Evolutionary conservation across 1,140 invertebrate species (phyloP).

Genomic region (Philotrypesis tridentata): DNA sequence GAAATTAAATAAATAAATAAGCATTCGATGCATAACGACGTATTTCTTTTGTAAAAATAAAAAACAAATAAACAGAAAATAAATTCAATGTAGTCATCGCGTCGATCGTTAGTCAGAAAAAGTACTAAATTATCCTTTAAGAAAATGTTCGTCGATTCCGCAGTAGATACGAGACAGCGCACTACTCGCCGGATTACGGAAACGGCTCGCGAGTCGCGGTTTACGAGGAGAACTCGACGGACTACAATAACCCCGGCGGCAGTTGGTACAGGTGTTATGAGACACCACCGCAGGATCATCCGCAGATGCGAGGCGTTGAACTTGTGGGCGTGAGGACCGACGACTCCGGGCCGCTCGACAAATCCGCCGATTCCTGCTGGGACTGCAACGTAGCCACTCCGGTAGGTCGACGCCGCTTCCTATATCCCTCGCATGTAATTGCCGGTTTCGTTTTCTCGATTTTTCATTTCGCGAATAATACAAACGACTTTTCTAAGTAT

Average conservation of each 20-base stretch:
- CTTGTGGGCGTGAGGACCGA: background rate
- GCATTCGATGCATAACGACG: too few relatives aligned
- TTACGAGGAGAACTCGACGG: slow-evolving; percentile 69
- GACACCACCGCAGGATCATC: slow-evolving; percentile 66
- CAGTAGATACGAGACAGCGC: slow-evolving; percentile 50
- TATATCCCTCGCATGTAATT: too few relatives aligned
- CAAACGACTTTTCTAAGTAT: too few relatives aligned
- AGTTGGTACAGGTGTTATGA: slow-evolving; percentile 63
- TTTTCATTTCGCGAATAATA: too few relatives aligned
- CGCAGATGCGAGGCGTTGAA: slow-evolving; percentile 26
- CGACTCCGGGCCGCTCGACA: slow-evolving; percentile 55
- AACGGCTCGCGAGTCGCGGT: slow-evolving; percentile 60
- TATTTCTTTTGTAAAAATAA: too few relatives aligned
- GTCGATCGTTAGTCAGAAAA: too few relatives aligned
- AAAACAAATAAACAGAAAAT: too few relatives aligned
- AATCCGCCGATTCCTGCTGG: slow-evolving; percentile 61
- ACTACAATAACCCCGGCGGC: slow-evolving; percentile 57
- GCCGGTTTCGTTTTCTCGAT: too few relatives aligned
- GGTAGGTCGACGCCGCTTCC: slow-evolving; percentile 8
- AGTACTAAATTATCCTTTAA: too few relatives aligned
- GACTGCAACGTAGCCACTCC: slow-evolving; percentile 58
- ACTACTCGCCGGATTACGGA: slow-evolving; percentile 58
- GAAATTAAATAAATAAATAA: too few relatives aligned
- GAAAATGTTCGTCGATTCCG: too few relatives aligned
- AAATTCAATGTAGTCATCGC: too few relatives aligned